A percentile compares a stretch with the other conserved stretches of the same genome.
These are phyloP conservation scores for Dolichotis patagonum DNA, from an alignment of 2,113 vertebrate species.

Conservation along the genomic window DNA sequence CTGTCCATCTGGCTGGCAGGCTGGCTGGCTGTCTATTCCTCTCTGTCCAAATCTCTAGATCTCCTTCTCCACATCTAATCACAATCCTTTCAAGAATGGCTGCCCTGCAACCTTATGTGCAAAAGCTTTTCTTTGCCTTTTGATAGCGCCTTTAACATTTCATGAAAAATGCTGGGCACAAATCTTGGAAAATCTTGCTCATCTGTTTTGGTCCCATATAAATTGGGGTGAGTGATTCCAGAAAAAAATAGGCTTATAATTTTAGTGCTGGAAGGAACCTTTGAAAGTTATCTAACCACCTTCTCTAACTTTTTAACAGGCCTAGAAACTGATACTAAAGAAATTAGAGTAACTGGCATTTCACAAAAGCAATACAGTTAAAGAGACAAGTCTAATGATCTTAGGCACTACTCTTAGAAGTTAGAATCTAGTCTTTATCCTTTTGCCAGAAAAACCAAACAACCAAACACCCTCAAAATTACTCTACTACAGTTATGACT, in stretches of 20 bases:
- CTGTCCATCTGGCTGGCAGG: background rate
- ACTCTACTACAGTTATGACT: background rate
- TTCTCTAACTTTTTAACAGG: background rate
- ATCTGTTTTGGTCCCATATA: background rate
- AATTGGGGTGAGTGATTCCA: constrained; percentile 4
- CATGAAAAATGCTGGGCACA: constrained; percentile 23
- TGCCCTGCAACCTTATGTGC: constrained; percentile 48
- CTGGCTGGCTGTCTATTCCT: background rate
- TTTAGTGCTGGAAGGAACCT: background rate
- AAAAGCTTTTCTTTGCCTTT: constrained; percentile 66
- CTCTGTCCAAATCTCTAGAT: constrained; percentile 54
- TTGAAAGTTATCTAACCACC: background rate
- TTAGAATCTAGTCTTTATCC: background rate
- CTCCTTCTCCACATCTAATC: constrained; percentile 57
- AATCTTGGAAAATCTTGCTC: constrained; percentile 22
- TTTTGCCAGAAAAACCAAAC: background rate
- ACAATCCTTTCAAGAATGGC: constrained; percentile 32
- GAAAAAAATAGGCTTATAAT: background rate
- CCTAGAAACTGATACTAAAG: background rate
- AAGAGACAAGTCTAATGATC: background rate
- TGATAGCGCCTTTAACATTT: background rate
- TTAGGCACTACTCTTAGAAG: constrained; percentile 6
- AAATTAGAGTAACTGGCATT: background rate
- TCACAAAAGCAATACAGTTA: constrained; percentile 7
- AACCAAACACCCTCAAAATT: background rate